These are phyloP conservation scores for Drosophila suboccidentalis DNA, from an alignment of 2,888 invertebrate species.

Conservation along the genomic window DNA sequence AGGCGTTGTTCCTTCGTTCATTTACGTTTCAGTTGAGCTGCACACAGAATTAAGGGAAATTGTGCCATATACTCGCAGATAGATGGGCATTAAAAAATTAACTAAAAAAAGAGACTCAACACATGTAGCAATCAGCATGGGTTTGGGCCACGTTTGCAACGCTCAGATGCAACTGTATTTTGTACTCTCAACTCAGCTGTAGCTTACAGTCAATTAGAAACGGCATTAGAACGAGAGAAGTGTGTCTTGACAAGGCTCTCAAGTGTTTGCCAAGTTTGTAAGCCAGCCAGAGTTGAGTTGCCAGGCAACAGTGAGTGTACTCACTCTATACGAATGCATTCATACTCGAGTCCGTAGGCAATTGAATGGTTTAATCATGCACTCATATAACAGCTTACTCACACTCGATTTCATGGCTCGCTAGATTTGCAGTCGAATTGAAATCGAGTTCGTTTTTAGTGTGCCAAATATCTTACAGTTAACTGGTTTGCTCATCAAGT, in stretches of 20 bases:
- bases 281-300: conserved; percentile 12
- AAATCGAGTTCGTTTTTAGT: background rate
- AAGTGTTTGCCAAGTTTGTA: conserved; percentile 10
- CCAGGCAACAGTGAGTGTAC: conserved; percentile 20
- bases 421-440: background rate
- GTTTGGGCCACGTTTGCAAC: background rate
- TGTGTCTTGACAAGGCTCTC: conserved; percentile 1
- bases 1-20: conserved; percentile 64
- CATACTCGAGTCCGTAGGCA: background rate
- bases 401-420: background rate
- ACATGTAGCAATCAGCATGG: conserved; percentile 8
- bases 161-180: conserved; percentile 6
- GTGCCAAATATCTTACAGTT: conserved; percentile 4
- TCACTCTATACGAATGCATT: conserved; percentile 6
- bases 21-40: conserved; percentile 68
- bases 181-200: background rate
- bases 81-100: conserved; percentile 44
- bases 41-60: conserved; percentile 75
- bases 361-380: conserved; percentile 1
- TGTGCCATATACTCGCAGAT: conserved; percentile 19
- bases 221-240: background rate
- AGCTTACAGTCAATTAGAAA: conserved; percentile 21
- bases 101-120: conserved; percentile 18
- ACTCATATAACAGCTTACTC: conserved; percentile 1
- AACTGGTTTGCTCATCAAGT: background rate